A percentile compares a stretch with the other conserved stretches of the same genome.
These are phyloP conservation scores for Myrmecobius fasciatus DNA, from an alignment of 2,113 vertebrate genomes.

Conservation along the genomic window DNA sequence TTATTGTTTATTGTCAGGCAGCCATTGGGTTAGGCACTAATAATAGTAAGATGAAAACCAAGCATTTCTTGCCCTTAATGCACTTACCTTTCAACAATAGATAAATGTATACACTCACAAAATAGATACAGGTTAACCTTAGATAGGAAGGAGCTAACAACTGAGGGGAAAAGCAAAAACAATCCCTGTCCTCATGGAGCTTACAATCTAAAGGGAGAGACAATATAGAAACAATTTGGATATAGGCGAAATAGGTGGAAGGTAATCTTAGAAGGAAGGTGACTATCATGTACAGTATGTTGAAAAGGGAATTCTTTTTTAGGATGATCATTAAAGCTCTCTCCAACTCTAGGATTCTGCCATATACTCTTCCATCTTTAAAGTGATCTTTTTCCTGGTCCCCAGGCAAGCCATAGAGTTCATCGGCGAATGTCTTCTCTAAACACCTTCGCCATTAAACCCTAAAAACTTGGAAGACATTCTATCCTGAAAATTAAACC, in stretches of 20 bases:
- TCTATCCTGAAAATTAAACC: conserved; percentile 69
- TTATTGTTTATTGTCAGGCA: not conserved
- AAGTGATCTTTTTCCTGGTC: not conserved
- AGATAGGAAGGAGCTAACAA: not conserved
- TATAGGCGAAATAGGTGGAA: not conserved
- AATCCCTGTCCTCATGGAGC: not conserved
- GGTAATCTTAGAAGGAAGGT: not conserved
- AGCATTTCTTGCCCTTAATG: not conserved
- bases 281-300: not conserved
- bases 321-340: not conserved
- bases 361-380: not conserved
- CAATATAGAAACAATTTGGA: not conserved
- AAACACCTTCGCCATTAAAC: conserved; percentile 68
- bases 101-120: not conserved
- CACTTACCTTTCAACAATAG: not conserved
- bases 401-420: conserved; percentile 50
- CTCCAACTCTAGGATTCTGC: not conserved
- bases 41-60: not conserved
- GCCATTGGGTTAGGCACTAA: not conserved
- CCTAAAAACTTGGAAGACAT: conserved; percentile 59
- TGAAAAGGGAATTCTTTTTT: not conserved
- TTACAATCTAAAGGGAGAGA: not conserved
- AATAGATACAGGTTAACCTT: not conserved
- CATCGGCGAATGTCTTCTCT: conserved; percentile 63
- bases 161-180: not conserved